Evolutionary conservation across 2,797 vertebrate genomes (phyloP).

Genomic region (Macropodus opercularis): DNA sequence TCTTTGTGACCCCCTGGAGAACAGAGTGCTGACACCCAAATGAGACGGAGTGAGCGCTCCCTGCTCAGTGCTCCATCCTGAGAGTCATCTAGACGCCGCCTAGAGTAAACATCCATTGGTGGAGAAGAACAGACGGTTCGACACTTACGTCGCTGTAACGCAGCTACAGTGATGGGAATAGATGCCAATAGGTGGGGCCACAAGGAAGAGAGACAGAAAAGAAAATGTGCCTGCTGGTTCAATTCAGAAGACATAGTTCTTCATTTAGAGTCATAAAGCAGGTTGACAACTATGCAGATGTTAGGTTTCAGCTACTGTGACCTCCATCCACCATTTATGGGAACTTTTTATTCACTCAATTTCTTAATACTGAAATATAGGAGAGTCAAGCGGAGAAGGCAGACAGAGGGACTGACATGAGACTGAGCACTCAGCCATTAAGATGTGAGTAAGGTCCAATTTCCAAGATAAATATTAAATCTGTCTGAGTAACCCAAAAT

Average conservation of each 20-base stretch:
- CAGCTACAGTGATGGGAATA: constrained; percentile 51
- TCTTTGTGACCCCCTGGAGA: constrained; percentile 75
- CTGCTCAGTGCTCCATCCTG: constrained; percentile 62
- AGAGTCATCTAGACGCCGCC: constrained; percentile 61
- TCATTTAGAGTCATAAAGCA: constrained; percentile 53
- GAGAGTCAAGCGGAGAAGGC: constrained; percentile 29
- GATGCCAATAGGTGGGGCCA: constrained; percentile 46
- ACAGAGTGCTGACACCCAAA: constrained; percentile 76
- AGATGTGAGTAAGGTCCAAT: constrained; percentile 83
- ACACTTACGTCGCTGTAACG: constrained; percentile 53
- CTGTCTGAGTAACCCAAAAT: constrained; percentile 76
- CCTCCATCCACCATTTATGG: constrained; percentile 24
- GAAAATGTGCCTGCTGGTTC: constrained; percentile 38
- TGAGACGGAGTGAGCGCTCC: constrained; percentile 77
- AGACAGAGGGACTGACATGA: constrained; percentile 24
- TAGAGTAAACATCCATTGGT: constrained; percentile 77
- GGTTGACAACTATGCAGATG: constrained; percentile 35
- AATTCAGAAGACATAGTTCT: constrained; percentile 51
- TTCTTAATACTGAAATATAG: constrained; percentile 47
- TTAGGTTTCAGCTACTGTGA: constrained; percentile 18
- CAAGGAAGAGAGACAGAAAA: constrained; percentile 32
- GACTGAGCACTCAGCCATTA: constrained; percentile 72
- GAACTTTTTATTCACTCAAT: constrained; percentile 54
- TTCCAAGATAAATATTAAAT: constrained; percentile 85
- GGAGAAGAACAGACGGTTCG: constrained; percentile 29